phyloP scores from a whole-genome alignment of 2,888 invertebrate genomes.

The Deilephila porcellus region DNA sequence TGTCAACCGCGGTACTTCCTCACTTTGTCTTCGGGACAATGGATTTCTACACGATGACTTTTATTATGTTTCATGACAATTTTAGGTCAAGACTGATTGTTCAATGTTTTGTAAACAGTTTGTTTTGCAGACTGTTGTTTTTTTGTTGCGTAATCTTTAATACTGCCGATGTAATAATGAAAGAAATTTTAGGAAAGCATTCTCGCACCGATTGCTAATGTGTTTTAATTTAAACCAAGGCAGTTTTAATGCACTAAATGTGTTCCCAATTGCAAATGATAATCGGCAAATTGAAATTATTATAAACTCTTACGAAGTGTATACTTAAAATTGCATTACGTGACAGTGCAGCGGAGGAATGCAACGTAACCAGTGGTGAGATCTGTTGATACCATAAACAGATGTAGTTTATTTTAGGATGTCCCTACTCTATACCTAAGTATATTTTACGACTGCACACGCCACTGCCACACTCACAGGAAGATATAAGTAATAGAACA shows the following conservation, averaged over 20 bases:
- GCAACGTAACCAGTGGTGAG: conserved; percentile 44
- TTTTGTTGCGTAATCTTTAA: background rate
- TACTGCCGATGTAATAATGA: background rate
- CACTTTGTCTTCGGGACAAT: conserved; percentile 66
- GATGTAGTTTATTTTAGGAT: conserved; percentile 71
- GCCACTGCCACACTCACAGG: conserved; percentile 62
- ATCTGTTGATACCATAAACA: conserved; percentile 64
- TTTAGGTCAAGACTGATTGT: conserved; percentile 46
- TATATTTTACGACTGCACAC: conserved; percentile 58
- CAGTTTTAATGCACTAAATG: background rate
- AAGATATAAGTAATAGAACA: conserved; percentile 77
- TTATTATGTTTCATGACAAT: conserved; percentile 42
- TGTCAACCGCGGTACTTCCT: conserved; percentile 60
- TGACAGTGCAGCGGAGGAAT: conserved; percentile 43
- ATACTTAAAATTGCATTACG: conserved; percentile 43
- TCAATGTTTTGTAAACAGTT: conserved; percentile 32
- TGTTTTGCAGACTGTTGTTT: conserved; percentile 2
- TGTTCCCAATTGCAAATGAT: conserved; percentile 5
- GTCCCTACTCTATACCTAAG: conserved; percentile 59
- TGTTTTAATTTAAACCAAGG: background rate
- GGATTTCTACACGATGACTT: conserved; percentile 48
- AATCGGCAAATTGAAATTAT: conserved; percentile 26
- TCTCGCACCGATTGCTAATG: background rate
- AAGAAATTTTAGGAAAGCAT: no score
- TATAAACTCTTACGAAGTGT: conserved; percentile 32